Evolutionary conservation across 2,797 vertebrate species (phyloP).

Genomic region (Pteropus rufus): DNA sequence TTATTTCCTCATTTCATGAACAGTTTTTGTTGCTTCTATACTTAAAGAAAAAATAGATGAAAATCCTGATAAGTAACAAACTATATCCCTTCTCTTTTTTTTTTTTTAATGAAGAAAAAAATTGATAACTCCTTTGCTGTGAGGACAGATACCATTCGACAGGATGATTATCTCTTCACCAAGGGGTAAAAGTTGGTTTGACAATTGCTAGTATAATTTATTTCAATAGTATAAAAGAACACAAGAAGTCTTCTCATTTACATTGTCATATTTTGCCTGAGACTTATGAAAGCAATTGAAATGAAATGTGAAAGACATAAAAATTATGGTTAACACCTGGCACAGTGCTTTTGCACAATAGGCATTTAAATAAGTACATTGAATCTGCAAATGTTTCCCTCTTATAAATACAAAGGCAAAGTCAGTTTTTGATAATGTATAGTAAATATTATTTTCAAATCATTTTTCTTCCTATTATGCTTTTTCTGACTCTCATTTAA

Average conservation of each 20-base stretch:
- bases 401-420: slow-evolving; percentile 40
- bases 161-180: slow-evolving; percentile 58
- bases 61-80: slow-evolving; percentile 66
- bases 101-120: slow-evolving; percentile 38
- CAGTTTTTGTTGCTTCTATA: not conserved
- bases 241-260: slow-evolving; percentile 71
- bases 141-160: slow-evolving; percentile 61
- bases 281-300: slow-evolving; percentile 48
- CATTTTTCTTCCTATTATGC: not conserved
- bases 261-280: slow-evolving; percentile 61
- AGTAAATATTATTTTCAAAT: not conserved
- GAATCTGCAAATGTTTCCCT: not conserved
- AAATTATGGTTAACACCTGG: slow-evolving; percentile 8
- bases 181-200: slow-evolving; percentile 45
- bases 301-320: slow-evolving; percentile 18
- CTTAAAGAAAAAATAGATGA: not conserved
- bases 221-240: slow-evolving; percentile 64
- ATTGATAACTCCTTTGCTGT: not conserved
- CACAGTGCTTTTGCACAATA: not conserved
- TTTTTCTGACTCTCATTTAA: not conserved
- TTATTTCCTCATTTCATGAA: slow-evolving; percentile 66
- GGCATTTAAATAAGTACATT: not conserved
- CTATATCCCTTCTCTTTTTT: slow-evolving; percentile 35
- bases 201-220: slow-evolving; percentile 68
- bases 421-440: not conserved